Percentiles rank a stretch among this genome's conserved stretches.
phyloP scores from a whole-genome alignment of 2,113 vertebrate genomes.

The Leucosticte australis region DNA sequence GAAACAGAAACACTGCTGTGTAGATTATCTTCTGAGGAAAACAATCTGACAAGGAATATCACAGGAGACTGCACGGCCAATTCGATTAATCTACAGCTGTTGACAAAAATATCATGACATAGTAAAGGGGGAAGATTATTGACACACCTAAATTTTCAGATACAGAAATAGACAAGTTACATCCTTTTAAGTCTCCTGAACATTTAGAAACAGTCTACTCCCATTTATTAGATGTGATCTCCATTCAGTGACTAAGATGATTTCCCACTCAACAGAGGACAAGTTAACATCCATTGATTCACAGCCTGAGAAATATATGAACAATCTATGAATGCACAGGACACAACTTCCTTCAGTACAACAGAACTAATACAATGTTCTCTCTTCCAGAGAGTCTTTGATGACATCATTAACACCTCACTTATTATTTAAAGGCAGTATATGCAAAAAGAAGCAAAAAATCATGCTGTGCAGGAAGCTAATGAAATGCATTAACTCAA shows the following conservation, averaged over 20 bases:
- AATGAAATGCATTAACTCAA: not conserved
- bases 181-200: not conserved
- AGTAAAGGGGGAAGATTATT: not conserved
- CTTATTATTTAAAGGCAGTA: not conserved
- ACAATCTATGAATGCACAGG: not conserved
- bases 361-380: slow-evolving; percentile 18
- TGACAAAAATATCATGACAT: not conserved
- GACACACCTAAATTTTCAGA: not conserved
- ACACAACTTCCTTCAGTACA: not conserved
- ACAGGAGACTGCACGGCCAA: not conserved
- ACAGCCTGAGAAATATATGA: not conserved
- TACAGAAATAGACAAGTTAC: not conserved
- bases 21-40: not conserved
- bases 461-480: not conserved
- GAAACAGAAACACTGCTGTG: not conserved
- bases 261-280: not conserved
- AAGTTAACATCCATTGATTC: not conserved
- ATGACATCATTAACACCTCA: not conserved
- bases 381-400: not conserved
- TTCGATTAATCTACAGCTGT: not conserved
- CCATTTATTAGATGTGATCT: not conserved
- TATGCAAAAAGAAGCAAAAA: not conserved
- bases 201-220: not conserved
- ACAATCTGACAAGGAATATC: not conserved
- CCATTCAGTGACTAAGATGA: not conserved